phyloP scores from a whole-genome alignment of 92 coral and sea anemone genomes.

The Epizoanthus scotinus region DNA sequence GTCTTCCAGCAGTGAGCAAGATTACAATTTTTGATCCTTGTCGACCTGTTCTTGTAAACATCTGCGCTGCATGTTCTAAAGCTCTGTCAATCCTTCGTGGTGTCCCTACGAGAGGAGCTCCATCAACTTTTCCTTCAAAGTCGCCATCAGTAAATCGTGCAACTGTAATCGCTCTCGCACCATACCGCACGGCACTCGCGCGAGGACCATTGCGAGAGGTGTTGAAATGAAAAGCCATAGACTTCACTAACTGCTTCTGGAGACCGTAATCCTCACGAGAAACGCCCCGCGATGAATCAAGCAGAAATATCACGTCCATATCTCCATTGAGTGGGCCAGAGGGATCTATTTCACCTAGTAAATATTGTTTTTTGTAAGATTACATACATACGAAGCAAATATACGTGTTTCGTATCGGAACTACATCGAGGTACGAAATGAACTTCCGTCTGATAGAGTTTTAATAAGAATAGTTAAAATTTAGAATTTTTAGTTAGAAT shows the following conservation, averaged over 20 bases:
- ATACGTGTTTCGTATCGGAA: too few species aligned
- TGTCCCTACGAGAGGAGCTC: slow-evolving; percentile 21
- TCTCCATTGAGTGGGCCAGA: slow-evolving; percentile 35
- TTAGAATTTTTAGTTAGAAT: too few species aligned
- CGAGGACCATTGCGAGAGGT: slow-evolving; percentile 23
- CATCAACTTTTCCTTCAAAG: slow-evolving; percentile 1
- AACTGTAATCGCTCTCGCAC: slow-evolving; percentile 16
- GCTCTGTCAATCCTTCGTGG: slow-evolving; percentile 29
- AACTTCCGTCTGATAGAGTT: too few species aligned
- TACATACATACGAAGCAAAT: too few species aligned
- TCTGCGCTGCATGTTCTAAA: slow-evolving; percentile 25
- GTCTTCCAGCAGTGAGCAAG: slow-evolving; percentile 53
- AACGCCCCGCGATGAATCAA: slow-evolving; percentile 30
- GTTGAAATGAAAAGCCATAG: slow-evolving; percentile 26
- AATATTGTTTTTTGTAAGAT: too few species aligned
- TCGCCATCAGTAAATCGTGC: slow-evolving; percentile 25
- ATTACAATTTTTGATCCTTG: slow-evolving; percentile 57
- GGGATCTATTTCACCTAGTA: slow-evolving; percentile 16
- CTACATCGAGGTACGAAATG: too few species aligned
- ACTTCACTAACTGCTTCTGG: slow-evolving; percentile 31
- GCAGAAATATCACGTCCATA: slow-evolving; percentile 30
- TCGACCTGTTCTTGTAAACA: slow-evolving; percentile 38
- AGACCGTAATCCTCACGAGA: slow-evolving; percentile 37
- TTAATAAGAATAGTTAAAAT: too few species aligned
- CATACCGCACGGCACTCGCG: slow-evolving; percentile 31